Base-by-base conservation (phyloP, 2,888 invertebrate species). In the Cephus spinipes region DNA sequence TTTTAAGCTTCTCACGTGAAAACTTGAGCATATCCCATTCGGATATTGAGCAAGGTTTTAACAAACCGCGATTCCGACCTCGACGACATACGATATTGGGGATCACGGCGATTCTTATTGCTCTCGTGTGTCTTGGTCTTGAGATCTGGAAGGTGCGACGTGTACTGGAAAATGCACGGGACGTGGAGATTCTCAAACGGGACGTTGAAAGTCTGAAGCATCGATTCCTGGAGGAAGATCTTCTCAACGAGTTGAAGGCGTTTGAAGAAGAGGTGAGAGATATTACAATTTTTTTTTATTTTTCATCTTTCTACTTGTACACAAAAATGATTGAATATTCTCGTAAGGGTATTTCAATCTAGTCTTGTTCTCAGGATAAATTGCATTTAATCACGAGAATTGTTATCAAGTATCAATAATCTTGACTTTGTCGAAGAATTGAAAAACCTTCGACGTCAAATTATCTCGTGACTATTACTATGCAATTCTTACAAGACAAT, bases 191-290 rank as follows among this genome's bases (percentile, higher is more conserved):
- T 11, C 76, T 91, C 15, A 87, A 87, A 75, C 81, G 85, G 12
- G 91, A 91, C 55, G 83, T 91, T 12, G 89, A 91, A 40, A 84
- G 77, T 3, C 78, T 92, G 71, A 90, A 90, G 75, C 88, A 90
- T 73, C 86, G 87, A 4, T 81, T 91, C 74, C 81, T 89, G n/a
- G 87, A 88, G 68, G 86, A 88, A 73, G 87, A 91, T 76, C 83
- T 90, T 15, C 79, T 90, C 77, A 86, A 90, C 40, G 89, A 88
- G 73, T 79, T 92, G 6, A 89, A 88, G 69, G 87, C 89, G 0
- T 90, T 92, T 79, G 89, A 91, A 80, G 86, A 91, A 80, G 88
- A 89, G 88, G 92, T 91, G 78, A 84, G 83, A 75, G 55, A 55
- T 23, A 23, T 55, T 2, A 55, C 0, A 9, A 9, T 23, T 15